Conservation (phyloP, 30 jellyfish, hydroid and myxozoan genomes). For the Aurelia aurita region DNA sequence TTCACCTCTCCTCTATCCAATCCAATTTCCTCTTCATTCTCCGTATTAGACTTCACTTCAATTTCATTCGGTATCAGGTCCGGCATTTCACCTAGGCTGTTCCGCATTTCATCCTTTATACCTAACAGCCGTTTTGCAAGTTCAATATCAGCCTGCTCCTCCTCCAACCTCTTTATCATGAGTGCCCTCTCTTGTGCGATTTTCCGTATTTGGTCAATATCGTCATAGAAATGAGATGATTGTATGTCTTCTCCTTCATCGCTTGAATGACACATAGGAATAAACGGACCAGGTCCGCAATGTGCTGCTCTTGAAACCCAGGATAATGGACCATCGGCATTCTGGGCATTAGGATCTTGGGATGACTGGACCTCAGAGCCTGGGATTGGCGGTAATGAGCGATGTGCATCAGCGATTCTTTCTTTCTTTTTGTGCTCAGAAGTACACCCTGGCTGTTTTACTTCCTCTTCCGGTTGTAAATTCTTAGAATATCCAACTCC, state of each 20-base stretch:
- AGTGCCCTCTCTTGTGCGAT: slow-evolving; percentile 67
- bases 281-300: slow-evolving; percentile 67
- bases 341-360: background rate
- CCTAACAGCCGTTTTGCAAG: background rate
- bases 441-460: background rate
- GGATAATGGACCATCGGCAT: slow-evolving; percentile 32
- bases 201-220: slow-evolving; percentile 69
- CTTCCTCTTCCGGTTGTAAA: background rate
- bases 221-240: slow-evolving; percentile 76
- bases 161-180: slow-evolving; percentile 70
- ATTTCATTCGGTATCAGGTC: slow-evolving; percentile 63
- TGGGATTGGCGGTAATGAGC: slow-evolving; percentile 73
- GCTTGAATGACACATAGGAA: slow-evolving; percentile 53
- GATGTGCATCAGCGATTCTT: slow-evolving; percentile 27
- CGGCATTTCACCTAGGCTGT: slow-evolving; percentile 65
- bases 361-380: slow-evolving; percentile 1
- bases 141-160: slow-evolving; percentile 44
- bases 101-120: slow-evolving; percentile 13
- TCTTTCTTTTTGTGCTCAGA: background rate
- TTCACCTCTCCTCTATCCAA: slow-evolving; percentile 5
- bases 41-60: background rate
- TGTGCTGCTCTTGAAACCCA: slow-evolving; percentile 60
- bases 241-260: slow-evolving; percentile 60
- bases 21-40: background rate
- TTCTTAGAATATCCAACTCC: background rate